Conservation (phyloP, 2,113 vertebrate genomes). For the Aepyceros melampus region DNA sequence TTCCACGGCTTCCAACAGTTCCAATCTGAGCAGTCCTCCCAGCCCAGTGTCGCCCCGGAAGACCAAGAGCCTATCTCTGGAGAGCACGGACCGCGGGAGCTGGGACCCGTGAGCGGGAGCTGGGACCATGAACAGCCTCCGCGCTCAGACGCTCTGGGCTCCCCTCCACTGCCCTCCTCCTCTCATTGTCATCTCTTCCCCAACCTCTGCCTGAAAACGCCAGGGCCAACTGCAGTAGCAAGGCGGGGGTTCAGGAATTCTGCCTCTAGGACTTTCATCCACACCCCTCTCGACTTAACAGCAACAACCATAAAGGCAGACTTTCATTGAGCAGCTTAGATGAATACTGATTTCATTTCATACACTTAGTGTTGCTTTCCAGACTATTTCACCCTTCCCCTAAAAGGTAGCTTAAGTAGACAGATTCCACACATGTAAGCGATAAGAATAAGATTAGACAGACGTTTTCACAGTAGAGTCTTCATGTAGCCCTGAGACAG, state of each 20-base stretch:
- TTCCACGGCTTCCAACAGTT: conserved; percentile 98
- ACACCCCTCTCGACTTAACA: conserved; percentile 15
- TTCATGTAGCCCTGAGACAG: conserved; percentile 52
- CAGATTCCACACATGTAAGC: conserved; percentile 64
- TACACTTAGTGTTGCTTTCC: conserved; percentile 75
- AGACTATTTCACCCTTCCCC: conserved; percentile 50
- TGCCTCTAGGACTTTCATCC: conserved; percentile 19
- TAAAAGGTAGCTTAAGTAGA: conserved; percentile 74
- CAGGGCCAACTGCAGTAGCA: background rate
- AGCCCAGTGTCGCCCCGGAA: conserved; percentile 96
- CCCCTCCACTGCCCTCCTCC: conserved; percentile 57
- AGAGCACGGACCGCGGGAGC: conserved; percentile 94
- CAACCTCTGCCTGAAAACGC: conserved; percentile 43
- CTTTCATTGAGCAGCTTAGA: conserved; percentile 68
- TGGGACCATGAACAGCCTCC: background rate
- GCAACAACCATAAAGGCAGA: conserved; percentile 59
- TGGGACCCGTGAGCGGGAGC: conserved; percentile 93
- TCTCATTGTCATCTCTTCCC: conserved; percentile 54
- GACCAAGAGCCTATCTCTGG: conserved; percentile 96
- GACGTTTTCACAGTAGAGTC: conserved; percentile 65
- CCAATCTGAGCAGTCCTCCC: conserved; percentile 98
- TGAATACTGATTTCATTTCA: conserved; percentile 68
- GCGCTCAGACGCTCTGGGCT: conserved; percentile 70
- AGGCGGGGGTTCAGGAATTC: conserved; percentile 21
- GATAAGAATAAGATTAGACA: conserved; percentile 58